phyloP scores from a whole-genome alignment of 2,113 vertebrate genomes.

The Ciconia stormi region DNA sequence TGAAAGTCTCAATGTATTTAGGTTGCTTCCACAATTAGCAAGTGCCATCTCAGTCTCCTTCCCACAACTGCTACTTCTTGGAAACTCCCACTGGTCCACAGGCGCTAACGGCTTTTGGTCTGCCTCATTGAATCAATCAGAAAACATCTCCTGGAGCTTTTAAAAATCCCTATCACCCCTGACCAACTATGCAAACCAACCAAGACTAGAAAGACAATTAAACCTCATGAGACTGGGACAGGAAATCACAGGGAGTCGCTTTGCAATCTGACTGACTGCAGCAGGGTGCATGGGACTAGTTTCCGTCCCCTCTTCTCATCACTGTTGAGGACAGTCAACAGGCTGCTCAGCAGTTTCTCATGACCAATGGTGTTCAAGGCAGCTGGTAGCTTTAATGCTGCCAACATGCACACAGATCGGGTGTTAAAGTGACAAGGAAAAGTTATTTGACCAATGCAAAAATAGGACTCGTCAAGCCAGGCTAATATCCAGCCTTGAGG shows the following conservation, averaged over 20 bases:
- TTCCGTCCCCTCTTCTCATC: background rate
- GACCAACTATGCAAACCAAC: background rate
- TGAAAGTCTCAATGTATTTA: background rate
- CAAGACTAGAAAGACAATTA: background rate
- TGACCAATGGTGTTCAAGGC: background rate
- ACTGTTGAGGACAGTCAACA: background rate
- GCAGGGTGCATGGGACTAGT: background rate
- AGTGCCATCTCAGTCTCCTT: background rate
- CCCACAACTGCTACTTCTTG: background rate
- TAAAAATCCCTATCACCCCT: background rate
- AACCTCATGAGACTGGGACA: background rate
- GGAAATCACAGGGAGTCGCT: background rate
- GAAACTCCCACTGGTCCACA: background rate
- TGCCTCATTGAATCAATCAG: background rate
- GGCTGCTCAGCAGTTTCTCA: background rate
- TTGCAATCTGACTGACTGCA: background rate
- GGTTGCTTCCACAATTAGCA: background rate
- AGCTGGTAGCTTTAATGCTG: background rate
- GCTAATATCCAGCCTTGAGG: background rate
- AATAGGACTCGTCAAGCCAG: background rate
- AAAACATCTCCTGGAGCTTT: background rate
- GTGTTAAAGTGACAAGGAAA: background rate
- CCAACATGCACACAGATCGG: accelerated
- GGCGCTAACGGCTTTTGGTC: background rate
- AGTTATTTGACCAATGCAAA: background rate